Base-by-base conservation (phyloP, 2,797 vertebrate genomes). In the Chaetodon trifasciatus region DNA sequence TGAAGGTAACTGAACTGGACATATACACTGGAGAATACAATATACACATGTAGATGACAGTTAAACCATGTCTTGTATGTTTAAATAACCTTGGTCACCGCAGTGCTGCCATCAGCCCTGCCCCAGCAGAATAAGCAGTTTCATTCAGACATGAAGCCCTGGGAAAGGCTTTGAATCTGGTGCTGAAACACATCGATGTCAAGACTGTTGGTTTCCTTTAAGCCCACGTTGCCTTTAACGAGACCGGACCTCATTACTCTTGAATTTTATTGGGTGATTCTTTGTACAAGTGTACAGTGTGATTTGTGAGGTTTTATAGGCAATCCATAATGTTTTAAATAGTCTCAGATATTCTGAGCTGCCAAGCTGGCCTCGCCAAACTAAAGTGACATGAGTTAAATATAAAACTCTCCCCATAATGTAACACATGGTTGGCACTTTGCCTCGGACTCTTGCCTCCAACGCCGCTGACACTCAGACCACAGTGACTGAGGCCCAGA, bases 401-500 rank as follows among this genome's bases (percentile, higher is more conserved):
- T 71, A 49, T 39, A 65, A 84, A 81, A 23, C 57, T 50, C 17
- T 64, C 12, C 56, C 67, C 46, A 3, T 82, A 65, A 63, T 84
- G 40, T 70, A 74, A 60, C 76, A 84, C 65, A 76, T 74, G 57
- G 40, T 65, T 86, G 81, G 74, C 79, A 24, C 49, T 50, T n/a
- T 76, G 85, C 83, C 70, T 61, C 49, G 9, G 64, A 39, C 61
- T 74, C 66, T 47, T 71, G 23, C 64, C 72, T 77, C 70, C 40
- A n/a, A 12, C 58, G 79, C 55, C 42, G 60, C 21, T 47, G 56
- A 79, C 60, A 58, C 24, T 24, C 23, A 58, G 62, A 61, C 61
- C 35, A 62, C 62, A 50, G 35, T 11, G 10, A 62, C 53, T 57
- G 61, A 75, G 39, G 42, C 53, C 56, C 57, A 76, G 21, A 47